A percentile compares a stretch with the other conserved stretches of the same genome.
These are phyloP conservation scores for Phalangium opilio DNA, from an alignment of 2,888 invertebrate genomes.

Conservation along the genomic window DNA sequence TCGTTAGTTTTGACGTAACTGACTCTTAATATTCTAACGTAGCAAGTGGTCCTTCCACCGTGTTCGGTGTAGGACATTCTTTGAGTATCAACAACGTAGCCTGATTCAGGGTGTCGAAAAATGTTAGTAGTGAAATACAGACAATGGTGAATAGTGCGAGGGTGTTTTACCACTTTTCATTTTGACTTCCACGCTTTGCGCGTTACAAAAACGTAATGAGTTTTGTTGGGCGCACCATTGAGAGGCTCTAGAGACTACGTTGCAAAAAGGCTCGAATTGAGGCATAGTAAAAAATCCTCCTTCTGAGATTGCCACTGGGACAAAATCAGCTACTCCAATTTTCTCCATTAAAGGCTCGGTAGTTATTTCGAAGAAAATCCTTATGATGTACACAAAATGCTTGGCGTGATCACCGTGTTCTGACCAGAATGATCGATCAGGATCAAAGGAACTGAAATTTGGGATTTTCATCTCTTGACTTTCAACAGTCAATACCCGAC, in stretches of 20 bases:
- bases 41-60: slow-evolving; percentile 13
- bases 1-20: slow-evolving; percentile 13
- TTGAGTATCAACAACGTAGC: slow-evolving; percentile 12
- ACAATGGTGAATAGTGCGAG: background rate
- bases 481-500: slow-evolving; percentile 14
- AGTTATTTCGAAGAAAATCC: slow-evolving; percentile 15
- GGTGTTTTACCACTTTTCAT: slow-evolving; percentile 13
- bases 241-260: slow-evolving; percentile 16
- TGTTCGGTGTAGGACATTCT: slow-evolving; percentile 19
- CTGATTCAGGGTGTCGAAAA: slow-evolving; percentile 1
- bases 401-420: slow-evolving; percentile 7
- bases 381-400: slow-evolving; percentile 10
- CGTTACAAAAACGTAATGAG: slow-evolving; percentile 16
- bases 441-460: slow-evolving; percentile 6
- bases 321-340: slow-evolving; percentile 17
- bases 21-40: slow-evolving; percentile 19
- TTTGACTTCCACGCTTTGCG: slow-evolving; percentile 19
- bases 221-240: slow-evolving; percentile 17
- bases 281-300: slow-evolving; percentile 20
- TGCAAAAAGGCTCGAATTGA: slow-evolving; percentile 17
- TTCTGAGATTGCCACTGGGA: slow-evolving; percentile 12
- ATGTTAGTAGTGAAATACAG: background rate
- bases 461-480: slow-evolving; percentile 15
- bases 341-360: background rate
- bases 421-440: slow-evolving; percentile 13